Evolutionary conservation across 2,113 vertebrate species (phyloP), one percentile per base, ranked within the genome.

Genomic region (Pangasianodon hypophthalmus): DNA sequence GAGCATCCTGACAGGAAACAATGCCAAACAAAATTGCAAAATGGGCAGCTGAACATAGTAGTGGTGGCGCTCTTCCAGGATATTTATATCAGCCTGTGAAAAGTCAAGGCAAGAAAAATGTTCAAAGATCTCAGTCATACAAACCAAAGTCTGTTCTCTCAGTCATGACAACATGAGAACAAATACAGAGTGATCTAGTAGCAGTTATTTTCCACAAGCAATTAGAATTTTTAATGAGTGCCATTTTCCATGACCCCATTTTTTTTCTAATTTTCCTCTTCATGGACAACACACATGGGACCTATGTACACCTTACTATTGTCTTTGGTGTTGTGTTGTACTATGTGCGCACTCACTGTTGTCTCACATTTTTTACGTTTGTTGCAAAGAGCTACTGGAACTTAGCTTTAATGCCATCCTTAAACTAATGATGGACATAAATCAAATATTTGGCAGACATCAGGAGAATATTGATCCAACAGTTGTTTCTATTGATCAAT

Each of bases 1-100:
- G 37, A 60, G 54, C 21, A 84, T 16, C 82, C 5, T 26, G 32
- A 84, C 56, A 84, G 58, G 6, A 62, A 84, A 56, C 32, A 60
- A 44, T 58, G n/a, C n/a, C 14, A 83, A 84, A 83, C n/a, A 83
- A 37, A 83, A 83, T 11, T 52, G 80, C 50, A 32, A 79, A 79
- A 48, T 6, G 7, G 50, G 8, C n/a, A 82, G 50, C 46, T 79
- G 75, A 79, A 37, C 80, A 54, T 54, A 56, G 16, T 24, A 19
- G 2, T n/a, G 8, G n/a, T 56, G 52, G n/a, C 32, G 16, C n/a
- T 81, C 14, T 81, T 81, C n/a, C 50, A 54, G 80, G 80, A 83
- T 8, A 83, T 83, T 83, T 58, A 83, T 58, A 81, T 58, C 54
- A 21, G n/a, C n/a, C n/a, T 41, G 52, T 37, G 18, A 19, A 54